Evolutionary conservation across 2,113 vertebrate species (phyloP).

Genomic region (Myrmecobius fasciatus): DNA sequence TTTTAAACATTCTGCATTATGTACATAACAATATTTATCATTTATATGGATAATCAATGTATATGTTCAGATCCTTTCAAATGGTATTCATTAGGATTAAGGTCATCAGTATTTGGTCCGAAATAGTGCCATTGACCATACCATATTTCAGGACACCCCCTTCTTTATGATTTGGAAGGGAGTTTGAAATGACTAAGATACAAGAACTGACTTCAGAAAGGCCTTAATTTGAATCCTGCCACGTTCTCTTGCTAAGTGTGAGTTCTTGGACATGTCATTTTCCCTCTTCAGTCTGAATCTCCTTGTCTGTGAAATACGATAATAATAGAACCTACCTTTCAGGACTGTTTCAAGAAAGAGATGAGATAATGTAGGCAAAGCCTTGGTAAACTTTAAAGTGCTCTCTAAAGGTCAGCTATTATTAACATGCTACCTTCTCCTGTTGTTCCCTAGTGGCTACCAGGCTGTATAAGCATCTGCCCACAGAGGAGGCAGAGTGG

Average conservation of each 20-base stretch:
- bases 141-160: not conserved
- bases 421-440: not conserved
- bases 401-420: not conserved
- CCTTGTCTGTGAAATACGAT: not conserved
- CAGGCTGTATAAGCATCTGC: not conserved
- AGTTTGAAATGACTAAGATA: not conserved
- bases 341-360: not conserved
- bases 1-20: not conserved
- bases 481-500: not conserved
- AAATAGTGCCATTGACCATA: not conserved
- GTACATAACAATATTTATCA: not conserved
- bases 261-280: not conserved
- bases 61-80: not conserved
- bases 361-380: not conserved
- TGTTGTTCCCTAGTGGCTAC: not conserved
- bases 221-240: not conserved
- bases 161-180: not conserved
- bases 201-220: not conserved
- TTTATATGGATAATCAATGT: not conserved
- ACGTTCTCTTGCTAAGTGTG: not conserved
- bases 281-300: not conserved
- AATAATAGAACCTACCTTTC: not conserved
- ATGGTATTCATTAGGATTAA: not conserved
- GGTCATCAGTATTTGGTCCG: not conserved
- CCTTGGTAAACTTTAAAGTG: not conserved